Evolutionary conservation across 2,113 vertebrate genomes (phyloP).

Genomic region (Alaudala cheleensis): DNA sequence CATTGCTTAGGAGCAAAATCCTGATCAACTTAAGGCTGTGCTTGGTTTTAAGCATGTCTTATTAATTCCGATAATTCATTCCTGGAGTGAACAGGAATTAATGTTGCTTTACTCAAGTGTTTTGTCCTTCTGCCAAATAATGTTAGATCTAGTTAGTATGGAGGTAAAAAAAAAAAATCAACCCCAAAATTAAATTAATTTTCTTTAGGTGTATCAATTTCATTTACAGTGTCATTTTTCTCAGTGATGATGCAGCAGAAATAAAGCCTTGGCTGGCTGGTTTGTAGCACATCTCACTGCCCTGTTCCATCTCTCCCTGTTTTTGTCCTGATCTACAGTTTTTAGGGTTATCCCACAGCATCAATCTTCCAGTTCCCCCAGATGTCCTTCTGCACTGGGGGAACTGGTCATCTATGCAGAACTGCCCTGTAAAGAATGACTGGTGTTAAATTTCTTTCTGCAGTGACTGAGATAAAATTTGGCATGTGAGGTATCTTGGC

Average conservation of each 20-base stretch:
- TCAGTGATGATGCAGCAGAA: slow-evolving; percentile 30
- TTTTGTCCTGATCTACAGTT: neutral
- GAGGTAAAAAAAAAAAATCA: neutral
- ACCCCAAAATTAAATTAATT: neutral
- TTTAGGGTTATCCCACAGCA: neutral
- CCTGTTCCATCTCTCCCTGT: neutral
- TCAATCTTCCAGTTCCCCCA: too few relatives aligned
- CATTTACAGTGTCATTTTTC: neutral
- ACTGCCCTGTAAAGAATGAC: neutral
- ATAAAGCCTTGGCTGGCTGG: neutral
- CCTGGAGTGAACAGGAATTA: neutral
- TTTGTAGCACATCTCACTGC: neutral
- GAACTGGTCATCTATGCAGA: neutral
- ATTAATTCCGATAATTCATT: neutral
- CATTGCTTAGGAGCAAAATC: neutral
- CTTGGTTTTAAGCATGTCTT: neutral
- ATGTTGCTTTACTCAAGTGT: neutral
- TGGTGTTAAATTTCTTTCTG: neutral
- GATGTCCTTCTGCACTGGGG: neutral
- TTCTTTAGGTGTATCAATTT: neutral
- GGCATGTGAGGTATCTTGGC: neutral
- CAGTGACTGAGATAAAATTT: neutral
- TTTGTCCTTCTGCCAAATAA: neutral
- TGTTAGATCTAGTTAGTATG: neutral
- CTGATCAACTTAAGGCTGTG: neutral